These are phyloP conservation scores for Mactra quadrangularis DNA, from an alignment of 1,140 invertebrate genomes.

Conservation along the genomic window DNA sequence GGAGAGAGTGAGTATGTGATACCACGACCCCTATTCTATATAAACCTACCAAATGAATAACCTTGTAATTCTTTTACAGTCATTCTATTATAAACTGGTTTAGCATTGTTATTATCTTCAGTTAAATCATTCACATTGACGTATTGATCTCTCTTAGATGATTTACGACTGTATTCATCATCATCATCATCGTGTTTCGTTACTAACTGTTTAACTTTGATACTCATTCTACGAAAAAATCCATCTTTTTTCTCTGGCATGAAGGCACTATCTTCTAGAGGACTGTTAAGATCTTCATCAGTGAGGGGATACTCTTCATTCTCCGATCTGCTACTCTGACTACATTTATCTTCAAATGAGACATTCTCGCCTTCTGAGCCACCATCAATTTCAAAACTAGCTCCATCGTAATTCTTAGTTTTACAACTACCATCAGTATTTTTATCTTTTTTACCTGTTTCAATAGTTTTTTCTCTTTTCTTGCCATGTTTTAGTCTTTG, in stretches of 20 bases:
- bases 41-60: slow-evolving; percentile 55
- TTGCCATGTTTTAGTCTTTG: slow-evolving; percentile 35
- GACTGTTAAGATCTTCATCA: slow-evolving; percentile 19
- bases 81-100: slow-evolving; percentile 62
- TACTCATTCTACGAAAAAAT: slow-evolving; percentile 75
- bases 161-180: slow-evolving; percentile 16
- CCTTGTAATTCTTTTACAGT: slow-evolving; percentile 63
- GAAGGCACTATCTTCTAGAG: slow-evolving; percentile 17
- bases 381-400: neutral
- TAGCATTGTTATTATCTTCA: slow-evolving; percentile 63
- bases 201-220: slow-evolving; percentile 69
- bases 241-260: slow-evolving; percentile 26
- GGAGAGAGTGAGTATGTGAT: no score
- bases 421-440: neutral
- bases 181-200: slow-evolving; percentile 65
- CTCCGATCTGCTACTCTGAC: slow-evolving; percentile 11
- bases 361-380: slow-evolving; percentile 5
- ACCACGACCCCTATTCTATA: no score
- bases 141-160: slow-evolving; percentile 22
- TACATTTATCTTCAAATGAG: slow-evolving; percentile 24
- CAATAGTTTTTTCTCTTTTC: slow-evolving; percentile 25
- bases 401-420: neutral
- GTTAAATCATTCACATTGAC: slow-evolving; percentile 66
- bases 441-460: slow-evolving; percentile 14
- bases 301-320: slow-evolving; percentile 19